Evolutionary conservation across 92 coral and sea anemone species (phyloP).

Genomic region (Epizoanthus scotinus): DNA sequence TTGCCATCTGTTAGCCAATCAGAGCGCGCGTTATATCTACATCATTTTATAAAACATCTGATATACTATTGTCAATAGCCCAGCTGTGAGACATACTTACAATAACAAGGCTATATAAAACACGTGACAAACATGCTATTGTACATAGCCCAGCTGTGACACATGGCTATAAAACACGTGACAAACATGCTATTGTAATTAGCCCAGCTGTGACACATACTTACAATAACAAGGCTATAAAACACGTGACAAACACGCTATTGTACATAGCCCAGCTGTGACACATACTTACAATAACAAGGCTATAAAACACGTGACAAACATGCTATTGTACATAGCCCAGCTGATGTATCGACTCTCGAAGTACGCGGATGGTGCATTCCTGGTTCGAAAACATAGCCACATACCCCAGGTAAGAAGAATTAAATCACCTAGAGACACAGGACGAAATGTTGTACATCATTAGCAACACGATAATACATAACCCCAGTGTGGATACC

Average conservation of each 20-base stretch:
- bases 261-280: constrained; percentile 89
- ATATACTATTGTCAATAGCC: constrained; percentile 93
- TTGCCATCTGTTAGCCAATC: no score
- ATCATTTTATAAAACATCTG: no score
- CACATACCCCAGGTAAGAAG: constrained; percentile 75
- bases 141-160: no score
- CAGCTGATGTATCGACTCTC: constrained; percentile 88
- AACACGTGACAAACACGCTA: constrained; percentile 77
- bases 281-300: constrained; percentile 66
- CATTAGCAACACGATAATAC: background rate
- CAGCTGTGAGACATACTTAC: constrained; percentile 57
- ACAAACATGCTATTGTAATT: no score
- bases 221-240: constrained; percentile 84
- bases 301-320: constrained; percentile 76
- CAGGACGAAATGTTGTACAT: background rate
- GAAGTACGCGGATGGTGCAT: constrained; percentile 94
- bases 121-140: no score
- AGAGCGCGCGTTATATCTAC: no score
- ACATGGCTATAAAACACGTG: no score
- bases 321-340: constrained; percentile 95
- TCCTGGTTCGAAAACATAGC: constrained; percentile 87
- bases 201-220: no score
- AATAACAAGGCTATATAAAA: constrained; percentile 80
- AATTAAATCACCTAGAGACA: constrained; percentile 63
- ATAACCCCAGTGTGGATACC: background rate